Conservation (phyloP, 2,888 invertebrate genomes). For the Agrotis exclamationis region DNA sequence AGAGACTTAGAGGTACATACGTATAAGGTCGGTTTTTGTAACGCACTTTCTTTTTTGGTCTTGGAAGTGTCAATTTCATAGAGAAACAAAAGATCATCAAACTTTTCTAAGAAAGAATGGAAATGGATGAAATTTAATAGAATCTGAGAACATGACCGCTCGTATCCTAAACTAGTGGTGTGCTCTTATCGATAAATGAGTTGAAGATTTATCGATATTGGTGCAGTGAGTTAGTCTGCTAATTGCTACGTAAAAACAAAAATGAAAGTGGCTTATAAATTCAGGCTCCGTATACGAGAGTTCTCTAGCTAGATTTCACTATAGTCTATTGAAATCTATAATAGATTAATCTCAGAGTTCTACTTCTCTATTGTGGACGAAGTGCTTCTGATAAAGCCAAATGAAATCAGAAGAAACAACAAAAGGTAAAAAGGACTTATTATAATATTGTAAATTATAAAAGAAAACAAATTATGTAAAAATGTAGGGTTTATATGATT, state of each 20-base stretch:
- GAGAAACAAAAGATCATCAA: background rate
- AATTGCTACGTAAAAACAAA: too few relatives aligned
- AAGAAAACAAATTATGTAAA: background rate
- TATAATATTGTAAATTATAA: constrained; percentile 1
- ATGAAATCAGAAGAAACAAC: background rate
- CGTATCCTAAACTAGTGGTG: background rate
- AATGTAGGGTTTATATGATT: background rate
- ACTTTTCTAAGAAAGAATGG: background rate
- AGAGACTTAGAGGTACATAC: too few relatives aligned
- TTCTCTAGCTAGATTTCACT: constrained; percentile 10
- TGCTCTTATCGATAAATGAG: constrained; percentile 1
- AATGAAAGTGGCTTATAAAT: constrained; percentile 4
- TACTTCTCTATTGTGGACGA: constrained; percentile 5
- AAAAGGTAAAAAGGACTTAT: background rate
- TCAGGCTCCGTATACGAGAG: background rate
- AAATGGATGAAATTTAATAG: background rate
- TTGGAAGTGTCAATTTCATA: background rate
- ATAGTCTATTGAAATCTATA: background rate
- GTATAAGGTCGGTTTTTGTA: background rate
- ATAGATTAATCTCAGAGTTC: background rate
- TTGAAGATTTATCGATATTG: background rate
- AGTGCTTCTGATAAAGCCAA: background rate
- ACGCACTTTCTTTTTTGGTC: background rate
- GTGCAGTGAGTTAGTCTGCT: background rate
- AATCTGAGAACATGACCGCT: background rate